Evolutionary conservation across 2,113 vertebrate species (phyloP).

Genomic region (Bagarius yarrelli): DNA sequence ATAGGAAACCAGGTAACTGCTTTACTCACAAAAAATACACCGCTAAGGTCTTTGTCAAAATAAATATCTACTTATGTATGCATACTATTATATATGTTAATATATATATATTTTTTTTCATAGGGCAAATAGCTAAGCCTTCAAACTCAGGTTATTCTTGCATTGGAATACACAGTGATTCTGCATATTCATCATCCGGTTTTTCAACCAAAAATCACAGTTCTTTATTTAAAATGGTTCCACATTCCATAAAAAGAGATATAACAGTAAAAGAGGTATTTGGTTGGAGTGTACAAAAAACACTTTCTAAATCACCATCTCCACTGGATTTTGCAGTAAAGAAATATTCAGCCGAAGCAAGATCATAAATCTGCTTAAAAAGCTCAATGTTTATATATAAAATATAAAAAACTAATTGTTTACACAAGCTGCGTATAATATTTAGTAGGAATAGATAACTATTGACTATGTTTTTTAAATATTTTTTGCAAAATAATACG

Average conservation of each 20-base stretch:
- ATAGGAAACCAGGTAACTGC: slow-evolving; percentile 72
- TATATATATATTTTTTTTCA: background rate
- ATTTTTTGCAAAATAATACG: background rate
- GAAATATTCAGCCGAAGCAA: slow-evolving; percentile 10
- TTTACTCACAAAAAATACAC: too few species aligned
- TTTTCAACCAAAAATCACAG: slow-evolving; percentile 48
- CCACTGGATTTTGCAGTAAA: slow-evolving; percentile 28
- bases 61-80: background rate
- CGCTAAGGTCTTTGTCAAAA: background rate
- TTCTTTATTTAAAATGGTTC: slow-evolving; percentile 62
- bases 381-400: background rate
- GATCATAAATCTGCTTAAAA: background rate
- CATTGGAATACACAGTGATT: slow-evolving; percentile 18
- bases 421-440: background rate
- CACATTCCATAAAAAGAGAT: slow-evolving; percentile 49
- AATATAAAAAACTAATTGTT: background rate
- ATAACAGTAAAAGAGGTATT: slow-evolving; percentile 56
- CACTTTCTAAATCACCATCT: slow-evolving; percentile 22
- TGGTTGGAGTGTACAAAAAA: slow-evolving; percentile 44
- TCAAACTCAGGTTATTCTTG: slow-evolving; percentile 14
- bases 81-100: background rate
- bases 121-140: slow-evolving; percentile 44
- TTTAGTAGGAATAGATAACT: background rate
- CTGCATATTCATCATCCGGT: slow-evolving; percentile 13
- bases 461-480: background rate